Conservation (phyloP, 2,888 invertebrate species). For the Panopea generosa region DNA sequence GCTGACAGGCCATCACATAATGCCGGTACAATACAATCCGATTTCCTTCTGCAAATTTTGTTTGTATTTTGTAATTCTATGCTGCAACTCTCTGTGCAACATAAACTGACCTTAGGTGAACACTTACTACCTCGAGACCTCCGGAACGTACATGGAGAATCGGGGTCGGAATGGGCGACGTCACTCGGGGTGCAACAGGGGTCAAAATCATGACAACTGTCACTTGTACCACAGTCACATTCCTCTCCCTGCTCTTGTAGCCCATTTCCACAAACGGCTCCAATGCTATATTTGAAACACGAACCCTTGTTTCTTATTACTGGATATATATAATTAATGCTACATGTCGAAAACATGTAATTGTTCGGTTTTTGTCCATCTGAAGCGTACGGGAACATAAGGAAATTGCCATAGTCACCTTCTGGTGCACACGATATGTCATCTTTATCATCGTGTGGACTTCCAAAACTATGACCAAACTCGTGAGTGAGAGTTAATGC, state of each 20-base stretch:
- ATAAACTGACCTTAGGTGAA: constrained; percentile 64
- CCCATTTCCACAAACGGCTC: constrained; percentile 75
- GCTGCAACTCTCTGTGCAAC: constrained; percentile 69
- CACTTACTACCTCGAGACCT: constrained; percentile 67
- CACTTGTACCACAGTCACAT: constrained; percentile 74
- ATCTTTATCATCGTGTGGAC: constrained; percentile 69
- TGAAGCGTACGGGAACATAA: constrained; percentile 75
- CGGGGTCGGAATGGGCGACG: constrained; percentile 42
- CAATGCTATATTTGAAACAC: constrained; percentile 64
- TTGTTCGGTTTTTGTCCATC: constrained; percentile 74
- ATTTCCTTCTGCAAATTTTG: constrained; percentile 58
- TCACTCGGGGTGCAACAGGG: constrained; percentile 73
- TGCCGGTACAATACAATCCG: constrained; percentile 64
- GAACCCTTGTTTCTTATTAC: constrained; percentile 73
- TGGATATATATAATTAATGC: constrained; percentile 73
- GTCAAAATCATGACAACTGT: constrained; percentile 63
- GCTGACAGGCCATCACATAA: constrained; percentile 67
- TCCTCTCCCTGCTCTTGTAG: constrained; percentile 74
- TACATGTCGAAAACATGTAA: constrained; percentile 77
- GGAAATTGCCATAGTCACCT: constrained; percentile 69
- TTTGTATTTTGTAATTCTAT: constrained; percentile 17
- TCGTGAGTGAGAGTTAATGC: constrained; percentile 76
- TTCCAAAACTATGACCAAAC: constrained; percentile 81
- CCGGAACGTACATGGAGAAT: constrained; percentile 69
- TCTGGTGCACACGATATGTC: constrained; percentile 63